Percentiles rank a stretch among this genome's conserved stretches.
phyloP scores from a whole-genome alignment of 1,140 invertebrate species.

The Plectrocnemia conspersa region DNA sequence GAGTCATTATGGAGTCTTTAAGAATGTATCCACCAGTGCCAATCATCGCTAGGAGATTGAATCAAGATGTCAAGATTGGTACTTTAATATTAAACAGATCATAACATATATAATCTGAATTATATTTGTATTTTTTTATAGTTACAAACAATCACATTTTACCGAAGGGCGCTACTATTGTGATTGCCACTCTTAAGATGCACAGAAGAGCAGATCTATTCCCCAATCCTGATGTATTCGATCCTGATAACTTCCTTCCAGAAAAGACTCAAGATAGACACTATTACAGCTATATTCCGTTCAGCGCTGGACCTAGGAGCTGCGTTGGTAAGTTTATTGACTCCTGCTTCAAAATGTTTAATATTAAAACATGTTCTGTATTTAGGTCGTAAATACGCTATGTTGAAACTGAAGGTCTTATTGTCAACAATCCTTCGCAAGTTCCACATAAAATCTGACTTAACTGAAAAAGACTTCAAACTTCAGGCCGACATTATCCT shows the following conservation, averaged over 20 bases:
- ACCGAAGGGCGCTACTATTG: constrained; percentile 61
- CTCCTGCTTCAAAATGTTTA: neutral
- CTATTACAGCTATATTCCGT: constrained; percentile 81
- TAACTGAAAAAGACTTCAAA: constrained; percentile 66
- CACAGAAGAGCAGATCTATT: constrained; percentile 69
- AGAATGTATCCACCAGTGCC: constrained; percentile 83
- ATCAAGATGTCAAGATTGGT: constrained; percentile 64
- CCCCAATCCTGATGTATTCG: constrained; percentile 71
- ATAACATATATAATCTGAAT: constrained; percentile 13
- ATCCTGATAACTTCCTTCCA: constrained; percentile 80
- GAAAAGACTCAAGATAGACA: constrained; percentile 70
- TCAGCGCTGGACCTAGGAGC: constrained; percentile 79
- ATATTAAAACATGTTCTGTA: constrained; percentile 2
- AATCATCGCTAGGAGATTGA: constrained; percentile 67
- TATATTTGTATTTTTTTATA: constrained; percentile 37
- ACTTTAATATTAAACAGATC: constrained; percentile 13
- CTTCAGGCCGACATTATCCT: constrained; percentile 79
- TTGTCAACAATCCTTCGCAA: constrained; percentile 81
- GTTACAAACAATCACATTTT: constrained; percentile 53
- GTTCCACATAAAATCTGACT: constrained; percentile 65
- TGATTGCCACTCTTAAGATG: constrained; percentile 60
- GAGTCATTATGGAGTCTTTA: constrained; percentile 77
- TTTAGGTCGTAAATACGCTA: constrained; percentile 78
- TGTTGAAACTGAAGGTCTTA: constrained; percentile 82
- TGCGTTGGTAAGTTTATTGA: constrained; percentile 64